These are phyloP conservation scores for Ennomos fuscantarius DNA, from an alignment of 2,888 invertebrate genomes.

Conservation along the genomic window DNA sequence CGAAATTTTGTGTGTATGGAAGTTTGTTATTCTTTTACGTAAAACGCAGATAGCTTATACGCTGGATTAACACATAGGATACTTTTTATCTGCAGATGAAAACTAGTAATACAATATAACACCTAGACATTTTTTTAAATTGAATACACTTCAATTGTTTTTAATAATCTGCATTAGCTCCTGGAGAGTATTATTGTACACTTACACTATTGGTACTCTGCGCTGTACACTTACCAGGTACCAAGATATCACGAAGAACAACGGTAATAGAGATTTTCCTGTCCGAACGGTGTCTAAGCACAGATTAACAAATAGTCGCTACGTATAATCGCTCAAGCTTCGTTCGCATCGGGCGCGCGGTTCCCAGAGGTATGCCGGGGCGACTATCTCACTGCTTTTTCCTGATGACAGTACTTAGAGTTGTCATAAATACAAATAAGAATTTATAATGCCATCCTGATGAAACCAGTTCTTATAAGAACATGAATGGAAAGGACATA, in stretches of 20 bases:
- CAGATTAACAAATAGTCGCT: not conserved
- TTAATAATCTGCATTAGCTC: too few species aligned
- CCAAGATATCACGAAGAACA: conserved; percentile 9
- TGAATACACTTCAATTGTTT: too few species aligned
- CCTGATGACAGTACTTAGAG: conserved; percentile 24
- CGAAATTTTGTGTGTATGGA: too few species aligned
- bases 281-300: conserved; percentile 54
- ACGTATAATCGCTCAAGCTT: conserved; percentile 27
- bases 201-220: too few species aligned
- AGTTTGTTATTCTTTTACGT: too few species aligned
- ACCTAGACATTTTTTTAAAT: too few species aligned
- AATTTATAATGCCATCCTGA: conserved; percentile 30
- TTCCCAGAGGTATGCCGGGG: conserved; percentile 61
- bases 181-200: too few species aligned
- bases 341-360: conserved; percentile 32
- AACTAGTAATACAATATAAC: too few species aligned
- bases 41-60: too few species aligned
- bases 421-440: conserved; percentile 32
- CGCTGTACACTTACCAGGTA: not conserved
- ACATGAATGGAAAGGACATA: conserved; percentile 1
- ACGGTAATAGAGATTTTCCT: conserved; percentile 34
- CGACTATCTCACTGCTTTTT: conserved; percentile 52
- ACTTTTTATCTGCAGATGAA: too few species aligned
- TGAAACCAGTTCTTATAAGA: conserved; percentile 14
- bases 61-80: too few species aligned